Conservation (phyloP, 2,797 vertebrate genomes). For the Trachops cirrhosus region DNA sequence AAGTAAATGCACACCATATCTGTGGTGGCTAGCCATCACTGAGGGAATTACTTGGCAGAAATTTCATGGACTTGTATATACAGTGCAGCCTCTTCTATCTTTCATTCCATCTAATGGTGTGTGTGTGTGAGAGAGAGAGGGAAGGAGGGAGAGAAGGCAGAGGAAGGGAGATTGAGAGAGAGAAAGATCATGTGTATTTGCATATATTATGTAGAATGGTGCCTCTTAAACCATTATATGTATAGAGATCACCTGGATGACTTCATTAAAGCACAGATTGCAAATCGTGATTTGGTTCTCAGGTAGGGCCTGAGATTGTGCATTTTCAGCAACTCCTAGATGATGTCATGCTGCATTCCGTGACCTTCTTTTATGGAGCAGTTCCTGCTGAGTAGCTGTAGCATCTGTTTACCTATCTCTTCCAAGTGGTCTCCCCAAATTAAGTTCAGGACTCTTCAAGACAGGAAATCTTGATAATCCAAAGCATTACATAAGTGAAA, state of each 20-base stretch:
- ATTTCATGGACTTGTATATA: conserved; percentile 25
- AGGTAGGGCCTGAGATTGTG: neutral
- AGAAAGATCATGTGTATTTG: neutral
- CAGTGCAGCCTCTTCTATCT: neutral
- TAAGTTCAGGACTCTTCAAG: neutral
- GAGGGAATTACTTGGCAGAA: neutral
- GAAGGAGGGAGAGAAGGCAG: neutral
- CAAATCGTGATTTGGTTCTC: neutral
- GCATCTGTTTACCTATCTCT: neutral
- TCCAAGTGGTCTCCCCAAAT: neutral
- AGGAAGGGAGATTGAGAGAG: neutral
- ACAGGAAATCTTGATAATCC: neutral
- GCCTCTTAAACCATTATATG: neutral
- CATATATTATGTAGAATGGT: neutral
- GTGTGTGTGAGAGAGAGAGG: neutral
- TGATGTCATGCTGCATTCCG: neutral
- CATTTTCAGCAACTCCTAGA: neutral
- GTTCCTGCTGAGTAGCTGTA: neutral
- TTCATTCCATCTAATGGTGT: neutral
- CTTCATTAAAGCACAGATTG: neutral
- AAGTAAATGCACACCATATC: conserved; percentile 62
- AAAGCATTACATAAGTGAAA: neutral
- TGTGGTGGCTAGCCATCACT: neutral
- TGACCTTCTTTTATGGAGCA: neutral
- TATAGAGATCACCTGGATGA: neutral